A percentile compares a stretch with the other conserved stretches of the same genome.
Conservation (phyloP, 2,113 vertebrate species). For the Apistogramma diplotaenia region DNA sequence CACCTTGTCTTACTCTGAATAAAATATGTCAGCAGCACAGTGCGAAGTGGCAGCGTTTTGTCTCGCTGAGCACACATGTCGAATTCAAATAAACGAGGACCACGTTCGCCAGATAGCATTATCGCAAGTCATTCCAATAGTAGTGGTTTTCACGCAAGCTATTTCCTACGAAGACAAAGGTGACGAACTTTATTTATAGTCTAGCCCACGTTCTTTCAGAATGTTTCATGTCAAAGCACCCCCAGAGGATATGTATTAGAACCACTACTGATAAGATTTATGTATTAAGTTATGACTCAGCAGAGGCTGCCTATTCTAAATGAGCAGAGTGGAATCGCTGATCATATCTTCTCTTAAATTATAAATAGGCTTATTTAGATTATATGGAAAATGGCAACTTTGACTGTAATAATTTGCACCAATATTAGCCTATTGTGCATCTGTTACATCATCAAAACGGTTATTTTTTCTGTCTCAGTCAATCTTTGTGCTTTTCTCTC, state of each 20-base stretch:
- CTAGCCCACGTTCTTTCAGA: slow-evolving; percentile 15
- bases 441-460: background rate
- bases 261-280: slow-evolving; percentile 13
- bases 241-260: background rate
- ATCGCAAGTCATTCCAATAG: slow-evolving; percentile 8
- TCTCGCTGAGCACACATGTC: slow-evolving; percentile 1
- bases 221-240: slow-evolving; percentile 25
- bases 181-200: slow-evolving; percentile 33
- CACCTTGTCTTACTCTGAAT: slow-evolving; percentile 22
- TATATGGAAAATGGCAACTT: background rate
- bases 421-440: background rate
- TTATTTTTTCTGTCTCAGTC: background rate
- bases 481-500: background rate
- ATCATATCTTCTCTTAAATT: background rate
- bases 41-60: slow-evolving; percentile 13
- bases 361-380: background rate
- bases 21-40: slow-evolving; percentile 3
- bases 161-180: slow-evolving; percentile 31
- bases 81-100: slow-evolving; percentile 11
- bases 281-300: slow-evolving; percentile 14
- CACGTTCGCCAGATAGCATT: slow-evolving; percentile 5
- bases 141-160: slow-evolving; percentile 17
- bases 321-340: background rate
- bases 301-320: background rate
- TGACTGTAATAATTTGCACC: background rate